Evolutionary conservation across 2,113 vertebrate genomes (phyloP), one percentile per base, ranked within the genome.

Genomic region (Carollia perspicillata): DNA sequence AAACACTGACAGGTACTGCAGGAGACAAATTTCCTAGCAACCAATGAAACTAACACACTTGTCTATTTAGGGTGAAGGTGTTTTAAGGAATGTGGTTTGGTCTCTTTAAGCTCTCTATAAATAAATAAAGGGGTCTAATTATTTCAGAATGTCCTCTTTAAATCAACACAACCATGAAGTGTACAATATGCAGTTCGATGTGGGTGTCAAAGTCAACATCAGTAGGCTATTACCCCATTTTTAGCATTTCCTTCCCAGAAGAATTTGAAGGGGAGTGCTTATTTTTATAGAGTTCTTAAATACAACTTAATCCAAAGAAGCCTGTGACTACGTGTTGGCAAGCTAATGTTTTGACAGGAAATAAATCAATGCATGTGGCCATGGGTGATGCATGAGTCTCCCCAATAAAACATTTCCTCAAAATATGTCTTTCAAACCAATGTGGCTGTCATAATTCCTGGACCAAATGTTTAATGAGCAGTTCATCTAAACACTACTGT

Each of bases 301-400:
- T 83, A 96, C 2, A 3, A 58, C 69, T 95, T 96, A 94, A 91
- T 94, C 58, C 83, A 93, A 85, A 84, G 30, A 90, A 94, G 58
- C 47, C 40, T 60, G 30, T 90, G 78, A 94, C 88, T 94, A 79
- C 3, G 9, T 95, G 85, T 95, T 95, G 80, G 90, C 95, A 96
- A 95, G 69, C 53, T 77, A 87, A 90, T 97, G 92, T 97, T 97
- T 97, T 96, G 96, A 97, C 68, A 96, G 92, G 80, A 58, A 93
- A 95, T 94, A 90, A 90, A 89, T 93, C 93, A 93, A 35, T 78
- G 58, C 85, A 84, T 94, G 81, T 80, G 93, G 74, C 85, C 89
- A 81, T 1, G 53, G 79, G 51, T 94, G 85, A 78, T 74, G 37
- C 60, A 90, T 92, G 78, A 96, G 93, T 93, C 81, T 55, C 92